Conservation (phyloP, 2,113 vertebrate genomes). For the Burhinus bistriatus region DNA sequence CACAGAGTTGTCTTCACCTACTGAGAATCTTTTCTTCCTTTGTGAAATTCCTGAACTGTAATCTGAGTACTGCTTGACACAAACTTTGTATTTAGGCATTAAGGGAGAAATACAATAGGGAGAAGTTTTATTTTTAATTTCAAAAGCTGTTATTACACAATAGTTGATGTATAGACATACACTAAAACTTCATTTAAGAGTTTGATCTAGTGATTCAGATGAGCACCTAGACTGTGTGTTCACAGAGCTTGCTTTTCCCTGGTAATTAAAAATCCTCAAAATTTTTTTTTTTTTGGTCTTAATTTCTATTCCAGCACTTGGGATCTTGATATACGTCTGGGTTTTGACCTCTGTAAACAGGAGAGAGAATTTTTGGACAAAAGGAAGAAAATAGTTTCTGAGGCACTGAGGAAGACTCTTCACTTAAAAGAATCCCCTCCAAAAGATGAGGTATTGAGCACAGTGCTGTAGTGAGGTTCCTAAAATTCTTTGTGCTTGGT, state of each 20-base stretch:
- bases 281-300: background rate
- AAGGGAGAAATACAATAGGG: too few species aligned
- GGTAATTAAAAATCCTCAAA: background rate
- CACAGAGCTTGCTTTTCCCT: background rate
- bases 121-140: background rate
- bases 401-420: slow-evolving; percentile 72
- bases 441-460: slow-evolving; percentile 70
- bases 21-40: background rate
- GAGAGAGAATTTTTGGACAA: slow-evolving; percentile 80
- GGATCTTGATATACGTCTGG: slow-evolving; percentile 79
- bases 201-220: background rate
- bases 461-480: background rate
- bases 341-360: slow-evolving; percentile 79
- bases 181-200: background rate
- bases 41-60: background rate
- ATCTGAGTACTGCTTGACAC: background rate
- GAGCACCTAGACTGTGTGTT: background rate
- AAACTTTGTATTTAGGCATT: background rate
- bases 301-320: slow-evolving; percentile 53
- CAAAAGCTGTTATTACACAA: background rate
- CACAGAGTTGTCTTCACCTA: background rate
- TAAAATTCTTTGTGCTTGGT: background rate
- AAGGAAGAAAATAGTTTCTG: slow-evolving; percentile 73
- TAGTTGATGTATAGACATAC: background rate
- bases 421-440: slow-evolving; percentile 53